Evolutionary conservation across 2,113 vertebrate genomes (phyloP).

Genomic region (Clinocottus analis): DNA sequence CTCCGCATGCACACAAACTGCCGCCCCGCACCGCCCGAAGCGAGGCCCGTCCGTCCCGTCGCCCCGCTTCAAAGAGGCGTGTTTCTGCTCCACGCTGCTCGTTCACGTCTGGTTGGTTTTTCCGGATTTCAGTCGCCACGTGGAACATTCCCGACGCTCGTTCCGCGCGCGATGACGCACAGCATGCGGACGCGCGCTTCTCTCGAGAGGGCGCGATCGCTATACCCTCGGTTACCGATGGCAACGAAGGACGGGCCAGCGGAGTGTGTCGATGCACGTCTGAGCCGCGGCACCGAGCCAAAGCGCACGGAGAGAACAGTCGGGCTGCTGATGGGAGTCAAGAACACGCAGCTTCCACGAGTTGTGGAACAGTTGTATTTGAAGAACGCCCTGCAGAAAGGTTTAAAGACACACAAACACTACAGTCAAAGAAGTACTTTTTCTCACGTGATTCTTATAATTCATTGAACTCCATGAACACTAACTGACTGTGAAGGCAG

Average conservation of each 20-base stretch:
- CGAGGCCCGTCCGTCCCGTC: not conserved
- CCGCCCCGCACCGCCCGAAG: not conserved
- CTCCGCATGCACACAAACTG: not conserved
- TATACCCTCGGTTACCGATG: slow-evolving; percentile 43
- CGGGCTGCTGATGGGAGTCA: not conserved
- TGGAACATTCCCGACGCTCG: not conserved
- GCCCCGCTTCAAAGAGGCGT: not conserved
- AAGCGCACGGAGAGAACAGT: slow-evolving; percentile 16
- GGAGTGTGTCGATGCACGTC: slow-evolving; percentile 38
- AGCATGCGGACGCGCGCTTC: not conserved
- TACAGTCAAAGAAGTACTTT: not conserved
- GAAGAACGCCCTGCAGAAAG: not conserved
- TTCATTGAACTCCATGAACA: not conserved
- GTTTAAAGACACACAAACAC: not conserved
- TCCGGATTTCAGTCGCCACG: not conserved
- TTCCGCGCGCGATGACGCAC: slow-evolving; percentile 28
- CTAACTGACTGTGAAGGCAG: not conserved
- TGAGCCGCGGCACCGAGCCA: slow-evolving; percentile 26
- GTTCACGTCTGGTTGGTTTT: slow-evolving; percentile 5
- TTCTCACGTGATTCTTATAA: not conserved
- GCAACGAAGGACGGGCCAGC: slow-evolving; percentile 57
- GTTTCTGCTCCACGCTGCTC: not conserved
- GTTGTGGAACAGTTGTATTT: not conserved
- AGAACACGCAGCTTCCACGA: slow-evolving; percentile 2
- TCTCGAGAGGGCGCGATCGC: not conserved